Percentiles rank a stretch among this genome's conserved stretches.
phyloP scores from a whole-genome alignment of 2,888 invertebrate species.

The Polydrusus cervinus region DNA sequence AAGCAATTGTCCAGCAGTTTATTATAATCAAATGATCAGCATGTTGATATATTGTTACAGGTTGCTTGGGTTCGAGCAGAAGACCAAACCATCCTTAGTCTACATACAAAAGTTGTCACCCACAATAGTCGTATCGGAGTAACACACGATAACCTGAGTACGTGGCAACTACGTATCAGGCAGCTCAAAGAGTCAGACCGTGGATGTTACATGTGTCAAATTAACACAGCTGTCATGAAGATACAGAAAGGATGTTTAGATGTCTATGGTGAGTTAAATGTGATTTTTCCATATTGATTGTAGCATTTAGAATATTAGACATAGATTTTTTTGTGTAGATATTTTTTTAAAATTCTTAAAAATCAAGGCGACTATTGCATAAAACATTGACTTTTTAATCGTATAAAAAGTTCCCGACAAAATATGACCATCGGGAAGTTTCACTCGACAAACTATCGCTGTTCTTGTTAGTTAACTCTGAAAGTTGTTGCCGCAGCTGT shows the following conservation, averaged over 20 bases:
- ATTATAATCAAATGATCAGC: too few species aligned
- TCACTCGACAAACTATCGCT: slow-evolving; percentile 24
- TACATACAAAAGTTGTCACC: slow-evolving; percentile 88
- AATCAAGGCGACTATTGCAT: neutral
- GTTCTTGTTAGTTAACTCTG: slow-evolving; percentile 31
- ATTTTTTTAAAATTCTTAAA: neutral
- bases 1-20: too few species aligned
- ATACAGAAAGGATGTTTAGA: slow-evolving; percentile 91
- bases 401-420: slow-evolving; percentile 19
- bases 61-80: slow-evolving; percentile 93
- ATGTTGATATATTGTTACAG: slow-evolving; percentile 71
- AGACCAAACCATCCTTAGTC: slow-evolving; percentile 90
- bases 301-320: too few species aligned
- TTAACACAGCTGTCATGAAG: slow-evolving; percentile 91
- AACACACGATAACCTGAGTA: slow-evolving; percentile 86
- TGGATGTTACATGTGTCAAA: slow-evolving; percentile 95
- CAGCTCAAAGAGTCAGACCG: slow-evolving; percentile 88
- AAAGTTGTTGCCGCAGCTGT: slow-evolving; percentile 34
- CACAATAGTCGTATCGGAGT: slow-evolving; percentile 89
- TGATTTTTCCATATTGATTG: too few species aligned
- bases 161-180: slow-evolving; percentile 90
- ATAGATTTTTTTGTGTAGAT: neutral
- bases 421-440: slow-evolving; percentile 37
- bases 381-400: slow-evolving; percentile 10
- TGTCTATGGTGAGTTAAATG: slow-evolving; percentile 85